Percentiles rank a stretch among this genome's conserved stretches.
Conservation (phyloP, 2,797 vertebrate genomes). For the Emys orbicularis region DNA sequence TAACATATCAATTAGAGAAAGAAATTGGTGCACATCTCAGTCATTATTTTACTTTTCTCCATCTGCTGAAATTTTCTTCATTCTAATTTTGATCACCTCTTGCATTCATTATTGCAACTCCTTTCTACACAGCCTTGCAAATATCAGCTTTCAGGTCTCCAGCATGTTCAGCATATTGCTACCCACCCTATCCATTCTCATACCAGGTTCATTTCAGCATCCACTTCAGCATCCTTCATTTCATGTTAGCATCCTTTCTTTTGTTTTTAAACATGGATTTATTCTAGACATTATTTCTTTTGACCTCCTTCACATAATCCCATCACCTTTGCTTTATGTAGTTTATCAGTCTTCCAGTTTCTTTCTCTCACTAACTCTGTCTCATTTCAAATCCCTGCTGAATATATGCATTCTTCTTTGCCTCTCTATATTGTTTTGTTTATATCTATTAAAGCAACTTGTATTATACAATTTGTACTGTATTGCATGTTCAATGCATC, state of each 20-base stretch:
- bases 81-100: background rate
- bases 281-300: background rate
- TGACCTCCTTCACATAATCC: background rate
- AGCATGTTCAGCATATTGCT: background rate
- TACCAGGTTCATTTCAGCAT: background rate
- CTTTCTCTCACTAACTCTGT: background rate
- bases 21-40: background rate
- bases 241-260: no score
- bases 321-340: background rate
- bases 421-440: background rate
- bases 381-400: background rate
- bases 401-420: background rate
- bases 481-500: accelerated
- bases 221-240: background rate
- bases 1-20: background rate
- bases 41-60: background rate
- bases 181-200: background rate
- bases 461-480: background rate
- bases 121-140: background rate
- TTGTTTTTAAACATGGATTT: background rate
- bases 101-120: background rate
- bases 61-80: accelerated
- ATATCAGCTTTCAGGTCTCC: background rate
- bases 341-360: accelerated
- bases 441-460: background rate